Base-by-base conservation (phyloP, 2,797 vertebrate genomes). In the Leptoclinus maculatus region DNA sequence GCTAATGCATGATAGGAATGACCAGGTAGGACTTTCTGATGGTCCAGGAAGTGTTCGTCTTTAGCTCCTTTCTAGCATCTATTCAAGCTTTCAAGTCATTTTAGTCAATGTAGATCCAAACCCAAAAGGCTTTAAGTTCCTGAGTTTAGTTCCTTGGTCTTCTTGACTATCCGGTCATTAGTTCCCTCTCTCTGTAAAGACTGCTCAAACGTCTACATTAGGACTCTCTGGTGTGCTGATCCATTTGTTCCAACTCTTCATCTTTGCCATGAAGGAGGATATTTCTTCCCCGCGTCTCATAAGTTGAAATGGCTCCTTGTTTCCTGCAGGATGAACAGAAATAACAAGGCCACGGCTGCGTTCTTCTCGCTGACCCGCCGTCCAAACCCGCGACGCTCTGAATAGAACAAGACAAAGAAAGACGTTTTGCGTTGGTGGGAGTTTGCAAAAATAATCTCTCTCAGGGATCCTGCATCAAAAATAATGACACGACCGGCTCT, bases 241-340 rank as follows among this genome's bases (percentile, higher is more conserved):
- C 16, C 5, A 6, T 43, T 8, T 49, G 21, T 59, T 21, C 21
- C 19, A n/a, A 10, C 47, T n/a, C 47, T 19, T 47, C 45, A 1
- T 21, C 43, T 17, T 49, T 14, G 25, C 39, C 47, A n/a, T 49
- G 23, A 75, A 49, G 47, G 56, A 56, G 39, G 38, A 59, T 8
- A 29, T 79, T 62, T 47, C 36, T 64, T 45, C 36, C 53, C 39
- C 4, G 21, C 3, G 13, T 76, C 68, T 85, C 71, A 7, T 54
- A 66, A 82, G 76, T 54, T 54, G 32, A 80, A 80, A 74, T 16
- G 53, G 34, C 65, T 77, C 2, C 64, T 64, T 19, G 84, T 89
- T 87, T 91, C 82, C 88, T 88, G 86, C 65, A 88, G 81, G 83
- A 87, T 83, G 88, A 84, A 39, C 91, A 87, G 88, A 91, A 91